Percentiles rank a stretch among this genome's conserved stretches.
Conservation (phyloP, 2,888 invertebrate genomes). For the Drosophila mimica region DNA sequence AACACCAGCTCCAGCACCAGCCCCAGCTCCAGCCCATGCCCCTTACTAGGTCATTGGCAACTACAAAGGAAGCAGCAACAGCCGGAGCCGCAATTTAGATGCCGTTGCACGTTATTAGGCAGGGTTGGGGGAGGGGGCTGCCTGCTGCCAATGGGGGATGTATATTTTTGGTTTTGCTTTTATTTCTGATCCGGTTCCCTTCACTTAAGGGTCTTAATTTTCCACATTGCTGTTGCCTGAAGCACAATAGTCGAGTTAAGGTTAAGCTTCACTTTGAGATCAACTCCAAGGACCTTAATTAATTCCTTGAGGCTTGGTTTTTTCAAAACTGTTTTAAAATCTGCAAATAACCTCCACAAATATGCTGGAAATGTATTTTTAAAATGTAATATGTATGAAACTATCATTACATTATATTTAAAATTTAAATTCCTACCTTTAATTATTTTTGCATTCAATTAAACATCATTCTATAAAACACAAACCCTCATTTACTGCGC, state of each 20-base stretch:
- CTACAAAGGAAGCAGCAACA: conserved; percentile 59
- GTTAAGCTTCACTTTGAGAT: conserved; percentile 54
- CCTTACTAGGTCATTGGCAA: conserved; percentile 47
- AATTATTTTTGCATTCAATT: conserved; percentile 23
- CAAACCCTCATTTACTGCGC: conserved; percentile 16
- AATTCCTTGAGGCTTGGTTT: conserved; percentile 50
- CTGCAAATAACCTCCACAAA: conserved; percentile 36
- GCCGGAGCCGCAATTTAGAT: conserved; percentile 70
- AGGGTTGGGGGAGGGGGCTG: background rate
- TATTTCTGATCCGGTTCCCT: conserved; percentile 32
- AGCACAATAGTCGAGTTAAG: conserved; percentile 48
- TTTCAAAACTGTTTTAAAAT: conserved; percentile 24
- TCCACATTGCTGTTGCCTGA: conserved; percentile 59
- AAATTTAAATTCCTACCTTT: conserved; percentile 18
- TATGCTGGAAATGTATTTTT: background rate
- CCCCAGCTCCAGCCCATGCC: conserved; percentile 15
- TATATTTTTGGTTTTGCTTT: conserved; percentile 18
- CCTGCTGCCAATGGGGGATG: conserved; percentile 18
- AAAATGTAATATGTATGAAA: conserved; percentile 1
- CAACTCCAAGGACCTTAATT: conserved; percentile 61
- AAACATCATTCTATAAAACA: conserved; percentile 6
- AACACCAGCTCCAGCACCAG: conserved; percentile 36
- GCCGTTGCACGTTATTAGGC: conserved; percentile 22
- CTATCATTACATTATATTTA: background rate
- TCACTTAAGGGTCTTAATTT: conserved; percentile 72